Percentiles rank a stretch among this genome's conserved stretches.
Evolutionary conservation across 2,888 invertebrate species (phyloP).

Genomic region (Ichneumoninae sp.): DNA sequence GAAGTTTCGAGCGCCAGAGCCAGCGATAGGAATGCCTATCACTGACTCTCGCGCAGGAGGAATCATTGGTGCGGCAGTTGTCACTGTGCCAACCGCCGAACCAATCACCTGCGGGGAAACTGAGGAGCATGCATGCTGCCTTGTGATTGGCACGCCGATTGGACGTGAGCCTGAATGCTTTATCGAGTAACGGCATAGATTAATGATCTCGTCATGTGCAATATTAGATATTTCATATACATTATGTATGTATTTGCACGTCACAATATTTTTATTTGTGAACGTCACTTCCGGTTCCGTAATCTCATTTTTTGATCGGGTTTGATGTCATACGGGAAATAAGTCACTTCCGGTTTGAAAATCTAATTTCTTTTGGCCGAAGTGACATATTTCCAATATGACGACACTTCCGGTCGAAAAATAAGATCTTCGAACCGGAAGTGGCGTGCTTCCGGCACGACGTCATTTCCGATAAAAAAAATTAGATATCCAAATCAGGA

Average conservation of each 20-base stretch:
- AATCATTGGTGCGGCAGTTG: neutral
- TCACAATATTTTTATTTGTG: neutral
- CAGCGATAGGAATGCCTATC: neutral
- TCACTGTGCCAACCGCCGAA: neutral
- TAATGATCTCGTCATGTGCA: neutral
- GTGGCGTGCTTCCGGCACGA: too few relatives aligned
- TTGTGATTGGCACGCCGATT: neutral
- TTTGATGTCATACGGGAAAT: too few relatives aligned
- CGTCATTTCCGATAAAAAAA: too few relatives aligned
- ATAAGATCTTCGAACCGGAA: too few relatives aligned
- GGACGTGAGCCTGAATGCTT: neutral
- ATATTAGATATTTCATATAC: too few relatives aligned
- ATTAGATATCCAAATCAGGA: too few relatives aligned
- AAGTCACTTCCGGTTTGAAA: too few relatives aligned
- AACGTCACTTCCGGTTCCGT: neutral
- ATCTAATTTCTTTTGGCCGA: too few relatives aligned
- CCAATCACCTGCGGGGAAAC: neutral
- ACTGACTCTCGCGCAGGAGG: neutral
- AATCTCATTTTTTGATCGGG: too few relatives aligned
- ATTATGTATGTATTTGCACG: neutral
- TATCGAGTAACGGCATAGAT: neutral
- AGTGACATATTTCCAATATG: too few relatives aligned
- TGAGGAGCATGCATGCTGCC: neutral
- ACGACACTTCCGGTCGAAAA: too few relatives aligned
- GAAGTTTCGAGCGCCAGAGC: slow-evolving; percentile 5